Base-by-base conservation (phyloP, 1,140 invertebrate genomes). In the Drosophila littoralis region DNA sequence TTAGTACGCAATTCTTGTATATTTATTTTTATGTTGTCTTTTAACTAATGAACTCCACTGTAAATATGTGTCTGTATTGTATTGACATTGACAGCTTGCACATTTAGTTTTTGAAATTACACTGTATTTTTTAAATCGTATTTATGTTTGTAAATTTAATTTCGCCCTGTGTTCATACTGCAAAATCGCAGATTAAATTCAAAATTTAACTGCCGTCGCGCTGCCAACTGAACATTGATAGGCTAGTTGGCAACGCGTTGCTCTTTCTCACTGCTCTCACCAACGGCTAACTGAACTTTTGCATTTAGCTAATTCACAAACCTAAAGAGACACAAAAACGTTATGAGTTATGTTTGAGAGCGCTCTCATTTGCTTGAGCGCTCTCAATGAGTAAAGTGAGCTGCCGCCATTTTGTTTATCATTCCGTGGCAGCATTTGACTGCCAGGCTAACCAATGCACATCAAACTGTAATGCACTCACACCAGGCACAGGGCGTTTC, bases 11-110 rank as follows among this genome's bases (percentile, higher is more conserved):
- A 67, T 38, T 65, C 40, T 45, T 51, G 40, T 58, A 36, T 61
- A 52, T 40, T 7, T n/a, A n/a, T n/a, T 43, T 42, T 61, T 60
- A 55, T 13, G 46, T 40, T 59, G 40, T 35, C 36, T 65, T 60
- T 71, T 68, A 83, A 68, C 48, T 66, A 63, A 77, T 65, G 58
- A 86, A 85, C 76, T 81, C 65, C 60, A 79, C 76, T 79, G 66
- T 59, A 60, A 42, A 35, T 55, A 40, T 51, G n/a, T 58, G 15
- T 52, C 6, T 59, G 13, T 59, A 46, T 51, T 60, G 46, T 61
- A 57, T 61, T 54, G 59, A 52, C 45, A 67, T 50, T 40, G 55
- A 69, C 17, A 43, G 15, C 28, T 54, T 59, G 33, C 42, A 71
- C 51, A 65, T 48, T 63, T 32, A 54, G 13, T 65, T 52, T 43